Base-by-base conservation (phyloP, 1,140 invertebrate genomes). In the Ooceraea biroi region DNA sequence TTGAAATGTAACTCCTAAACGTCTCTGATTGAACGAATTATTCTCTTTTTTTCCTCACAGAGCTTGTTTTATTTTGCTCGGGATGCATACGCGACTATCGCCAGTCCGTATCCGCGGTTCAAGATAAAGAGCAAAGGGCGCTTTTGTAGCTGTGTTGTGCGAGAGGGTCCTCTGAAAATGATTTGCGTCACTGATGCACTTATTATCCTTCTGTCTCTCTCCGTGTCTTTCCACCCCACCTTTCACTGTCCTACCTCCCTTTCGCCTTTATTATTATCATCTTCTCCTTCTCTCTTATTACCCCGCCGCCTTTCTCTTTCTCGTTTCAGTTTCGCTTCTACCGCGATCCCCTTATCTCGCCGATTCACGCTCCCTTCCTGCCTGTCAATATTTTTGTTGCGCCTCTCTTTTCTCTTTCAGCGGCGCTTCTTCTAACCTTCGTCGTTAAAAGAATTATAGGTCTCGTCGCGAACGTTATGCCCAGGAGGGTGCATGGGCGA, bases 361-460 rank as follows among this genome's bases (percentile, higher is more conserved):
- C 19, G 14, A n/a, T 44, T 55, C 36, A 66, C 41, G 12, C 58
- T 58, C 65, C 61, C 55, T 66, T 48, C 36, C 41, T 60, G 27
- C 30, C 5, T 25, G 27, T 27, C n/a, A 19, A n/a, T 17, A 25
- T 84, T 61, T 63, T 66, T 66, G 72, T 68, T 61, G 74, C 55
- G 61, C 48, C 55, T 66, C 36, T 52, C 55, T 84, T 78, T 77
- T 60, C 48, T 78, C 61, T 71, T 73, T 73, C 60, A 65, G 22
- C 66, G 19, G 17, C 19, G 55, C 41, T 57, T 61, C 14, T 19
- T 76, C 78, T 66, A 11, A 83, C n/a, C 57, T 65, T 58, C 27
- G 2, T 50, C 57, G 77, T n/a, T 19, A 27, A 27, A 72, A 72
- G 83, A 66, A 46, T 77, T 44, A 27, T 58, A 22, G 36, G 41